Conservation (phyloP, 2,113 vertebrate species). For the Noctilio leporinus region DNA sequence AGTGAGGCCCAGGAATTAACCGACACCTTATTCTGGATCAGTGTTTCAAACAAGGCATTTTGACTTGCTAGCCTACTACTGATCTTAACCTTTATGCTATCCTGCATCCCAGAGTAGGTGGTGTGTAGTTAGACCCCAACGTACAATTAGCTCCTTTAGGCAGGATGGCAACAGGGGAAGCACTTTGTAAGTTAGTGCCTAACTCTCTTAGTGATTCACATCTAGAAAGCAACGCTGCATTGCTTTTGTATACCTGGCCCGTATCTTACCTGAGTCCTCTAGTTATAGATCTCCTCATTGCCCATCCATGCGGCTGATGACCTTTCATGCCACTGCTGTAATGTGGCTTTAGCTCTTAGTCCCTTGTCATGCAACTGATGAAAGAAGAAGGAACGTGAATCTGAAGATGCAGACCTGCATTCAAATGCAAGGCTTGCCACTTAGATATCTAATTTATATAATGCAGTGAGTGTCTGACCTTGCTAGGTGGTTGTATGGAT, state of each 20-base stretch:
- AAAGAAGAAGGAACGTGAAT: not conserved
- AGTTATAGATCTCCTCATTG: not conserved
- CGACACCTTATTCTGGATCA: not conserved
- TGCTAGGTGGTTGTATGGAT: not conserved
- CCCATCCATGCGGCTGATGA: fast-evolving
- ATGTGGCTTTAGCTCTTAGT: not conserved
- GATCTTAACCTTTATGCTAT: not conserved
- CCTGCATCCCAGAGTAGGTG: no score
- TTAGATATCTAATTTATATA: not conserved
- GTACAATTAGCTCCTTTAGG: not conserved
- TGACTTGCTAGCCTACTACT: not conserved
- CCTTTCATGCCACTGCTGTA: not conserved
- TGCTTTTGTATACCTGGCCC: not conserved
- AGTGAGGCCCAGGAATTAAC: not conserved
- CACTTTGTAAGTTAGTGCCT: not conserved
- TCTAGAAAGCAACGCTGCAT: not conserved
- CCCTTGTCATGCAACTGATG: not conserved
- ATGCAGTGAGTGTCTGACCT: not conserved
- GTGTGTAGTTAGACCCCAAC: not conserved
- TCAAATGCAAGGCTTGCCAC: not conserved
- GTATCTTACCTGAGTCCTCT: not conserved
- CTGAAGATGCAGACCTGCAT: not conserved
- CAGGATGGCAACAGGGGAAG: not conserved
- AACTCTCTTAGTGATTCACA: not conserved
- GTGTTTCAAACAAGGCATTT: not conserved